Percentiles rank a stretch among this genome's conserved stretches.
Conservation (phyloP, 2,888 invertebrate genomes). For the Perizoma flavofasciatum region DNA sequence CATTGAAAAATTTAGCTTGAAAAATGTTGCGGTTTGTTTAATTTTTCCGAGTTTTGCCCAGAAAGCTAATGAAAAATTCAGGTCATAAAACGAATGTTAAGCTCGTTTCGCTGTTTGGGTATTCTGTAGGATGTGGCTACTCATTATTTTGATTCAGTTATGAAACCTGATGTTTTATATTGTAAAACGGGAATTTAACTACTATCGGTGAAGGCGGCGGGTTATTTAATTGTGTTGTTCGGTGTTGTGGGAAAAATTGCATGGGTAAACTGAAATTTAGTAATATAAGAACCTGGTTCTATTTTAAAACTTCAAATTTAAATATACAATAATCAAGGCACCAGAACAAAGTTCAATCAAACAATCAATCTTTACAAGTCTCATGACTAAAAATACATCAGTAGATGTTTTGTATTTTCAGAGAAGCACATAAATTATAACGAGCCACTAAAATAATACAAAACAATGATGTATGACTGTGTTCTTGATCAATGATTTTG, state of each 20-base stretch:
- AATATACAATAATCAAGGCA: too few species aligned
- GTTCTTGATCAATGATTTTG: too few species aligned
- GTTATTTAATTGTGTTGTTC: too few species aligned
- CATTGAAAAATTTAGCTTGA: conserved; percentile 50
- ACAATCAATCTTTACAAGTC: background rate
- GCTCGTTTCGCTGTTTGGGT: conserved; percentile 17
- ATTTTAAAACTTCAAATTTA: too few species aligned
- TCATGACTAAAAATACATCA: background rate
- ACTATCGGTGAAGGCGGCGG: conserved; percentile 1
- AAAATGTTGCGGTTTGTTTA: conserved; percentile 29
- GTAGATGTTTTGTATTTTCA: too few species aligned
- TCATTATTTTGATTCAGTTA: conserved; percentile 25
- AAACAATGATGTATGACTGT: too few species aligned
- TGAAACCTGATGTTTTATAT: conserved; percentile 15
- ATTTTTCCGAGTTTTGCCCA: conserved; percentile 19
- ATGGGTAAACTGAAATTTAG: too few species aligned
- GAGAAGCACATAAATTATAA: too few species aligned
- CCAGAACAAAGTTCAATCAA: background rate
- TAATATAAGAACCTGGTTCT: too few species aligned
- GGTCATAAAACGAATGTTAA: conserved; percentile 24
- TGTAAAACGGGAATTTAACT: conserved; percentile 2
- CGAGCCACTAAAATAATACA: too few species aligned
- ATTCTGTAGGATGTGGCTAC: conserved; percentile 19
- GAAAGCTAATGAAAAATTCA: conserved; percentile 30
- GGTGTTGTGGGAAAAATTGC: too few species aligned